Evolutionary conservation across 2,797 vertebrate species (phyloP).

Genomic region (Girardinus metallicus): DNA sequence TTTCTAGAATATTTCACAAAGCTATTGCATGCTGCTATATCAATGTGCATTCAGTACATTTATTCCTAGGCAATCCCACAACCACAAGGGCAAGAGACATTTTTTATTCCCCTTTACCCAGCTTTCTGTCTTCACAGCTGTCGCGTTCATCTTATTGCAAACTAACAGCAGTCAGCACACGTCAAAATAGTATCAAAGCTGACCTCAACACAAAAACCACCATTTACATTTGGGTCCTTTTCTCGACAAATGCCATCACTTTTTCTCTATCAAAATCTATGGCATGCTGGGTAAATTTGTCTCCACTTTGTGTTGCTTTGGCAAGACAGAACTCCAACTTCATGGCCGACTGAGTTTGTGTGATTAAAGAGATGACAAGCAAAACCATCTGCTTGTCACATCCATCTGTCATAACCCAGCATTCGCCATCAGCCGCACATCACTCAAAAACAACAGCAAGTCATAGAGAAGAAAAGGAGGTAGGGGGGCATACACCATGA

Average conservation of each 20-base stretch:
- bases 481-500: background rate
- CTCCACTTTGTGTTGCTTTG: slow-evolving; percentile 84
- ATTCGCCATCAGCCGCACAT: slow-evolving; percentile 83
- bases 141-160: slow-evolving; percentile 48
- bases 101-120: slow-evolving; percentile 19
- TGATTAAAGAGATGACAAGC: slow-evolving; percentile 89
- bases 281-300: slow-evolving; percentile 82
- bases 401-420: slow-evolving; percentile 85
- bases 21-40: background rate
- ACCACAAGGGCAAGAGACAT: slow-evolving; percentile 15
- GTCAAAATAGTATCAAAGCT: slow-evolving; percentile 43
- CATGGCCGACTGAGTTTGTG: slow-evolving; percentile 83
- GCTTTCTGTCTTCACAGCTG: slow-evolving; percentile 28
- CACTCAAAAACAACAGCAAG: slow-evolving; percentile 80
- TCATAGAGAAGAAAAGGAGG: slow-evolving; percentile 32
- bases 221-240: slow-evolving; percentile 40
- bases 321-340: slow-evolving; percentile 84
- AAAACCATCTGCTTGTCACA: slow-evolving; percentile 90
- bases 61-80: slow-evolving; percentile 23
- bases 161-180: slow-evolving; percentile 35
- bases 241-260: slow-evolving; percentile 43
- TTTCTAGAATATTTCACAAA: background rate
- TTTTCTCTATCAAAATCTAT: slow-evolving; percentile 63
- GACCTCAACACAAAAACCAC: slow-evolving; percentile 22
- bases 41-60: slow-evolving; percentile 21